Evolutionary conservation across 2,113 vertebrate genomes (phyloP).

Genomic region (Peromyscus leucopus): DNA sequence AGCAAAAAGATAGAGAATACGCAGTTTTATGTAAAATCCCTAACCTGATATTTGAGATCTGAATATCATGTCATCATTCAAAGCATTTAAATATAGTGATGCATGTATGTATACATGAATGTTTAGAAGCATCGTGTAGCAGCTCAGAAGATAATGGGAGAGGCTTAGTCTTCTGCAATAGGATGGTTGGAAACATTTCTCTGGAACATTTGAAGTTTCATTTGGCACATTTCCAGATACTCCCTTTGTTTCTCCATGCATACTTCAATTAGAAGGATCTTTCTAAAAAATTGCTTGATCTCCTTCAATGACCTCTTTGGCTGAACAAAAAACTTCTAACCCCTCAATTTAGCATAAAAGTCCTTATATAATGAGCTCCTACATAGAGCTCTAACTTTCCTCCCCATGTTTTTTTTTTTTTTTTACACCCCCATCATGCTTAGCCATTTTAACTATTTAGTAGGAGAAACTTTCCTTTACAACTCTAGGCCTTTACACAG

Average conservation of each 20-base stretch:
- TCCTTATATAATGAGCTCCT: background rate
- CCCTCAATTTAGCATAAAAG: background rate
- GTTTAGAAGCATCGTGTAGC: background rate
- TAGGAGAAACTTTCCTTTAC: background rate
- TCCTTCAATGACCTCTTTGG: background rate
- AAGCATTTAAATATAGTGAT: background rate
- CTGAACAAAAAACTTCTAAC: background rate
- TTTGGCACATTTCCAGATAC: background rate
- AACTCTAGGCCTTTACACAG: background rate
- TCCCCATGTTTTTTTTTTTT: background rate
- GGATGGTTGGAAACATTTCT: background rate
- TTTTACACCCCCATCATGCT: background rate
- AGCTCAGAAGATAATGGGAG: background rate
- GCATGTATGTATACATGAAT: background rate
- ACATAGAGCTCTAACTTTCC: background rate
- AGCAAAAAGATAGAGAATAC: background rate
- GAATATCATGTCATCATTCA: background rate
- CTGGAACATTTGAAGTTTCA: background rate
- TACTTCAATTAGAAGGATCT: background rate
- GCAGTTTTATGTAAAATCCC: background rate
- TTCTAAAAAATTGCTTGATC: background rate
- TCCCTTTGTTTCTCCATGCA: background rate
- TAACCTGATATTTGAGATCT: background rate
- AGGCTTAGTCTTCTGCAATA: background rate
- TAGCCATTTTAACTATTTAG: conserved; percentile 27